phyloP scores from a whole-genome alignment of 2,113 vertebrate species.

The Sus scrofa region T2T-Sscrofa CM000822.6:27779501-27780000 shows the following conservation, averaged over 20 bases:
- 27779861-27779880: neutral
- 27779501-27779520: neutral
- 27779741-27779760: neutral
- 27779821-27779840: neutral
- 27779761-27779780: neutral
- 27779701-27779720: neutral
- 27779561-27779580: neutral
- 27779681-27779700: neutral
- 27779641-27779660: neutral
- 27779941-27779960: neutral
- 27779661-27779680: neutral
- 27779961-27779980: no score
- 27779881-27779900: neutral
- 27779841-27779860: accelerated
- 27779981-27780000: no score
- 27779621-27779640: neutral
- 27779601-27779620: neutral
- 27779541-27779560: neutral
- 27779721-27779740: neutral
- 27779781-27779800: neutral
- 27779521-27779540: neutral
- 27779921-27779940: neutral
- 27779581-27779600: neutral
- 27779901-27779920: neutral
- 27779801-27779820: neutral